Percentiles rank a stretch among this genome's conserved stretches.
Conservation (phyloP, 2,888 invertebrate species). For the Diarsia mendica region DNA sequence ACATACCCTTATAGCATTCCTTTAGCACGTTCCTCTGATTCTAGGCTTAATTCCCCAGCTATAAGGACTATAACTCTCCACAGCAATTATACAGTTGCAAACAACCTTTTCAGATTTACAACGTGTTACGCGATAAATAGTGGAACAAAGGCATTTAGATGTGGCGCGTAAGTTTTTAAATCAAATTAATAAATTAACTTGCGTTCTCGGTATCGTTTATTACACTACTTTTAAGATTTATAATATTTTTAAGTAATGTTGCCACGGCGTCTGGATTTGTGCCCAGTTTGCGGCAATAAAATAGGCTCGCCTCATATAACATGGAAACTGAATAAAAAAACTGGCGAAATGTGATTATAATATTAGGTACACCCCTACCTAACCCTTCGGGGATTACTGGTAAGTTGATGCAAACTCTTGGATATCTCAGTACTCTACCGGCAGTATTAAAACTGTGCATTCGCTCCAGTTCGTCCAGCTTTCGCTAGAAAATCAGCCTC, state of each 20-base stretch:
- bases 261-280: background rate
- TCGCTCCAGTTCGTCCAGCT: background rate
- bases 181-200: conserved; percentile 45
- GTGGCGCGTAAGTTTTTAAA: conserved; percentile 40
- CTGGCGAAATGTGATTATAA: background rate
- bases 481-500: background rate
- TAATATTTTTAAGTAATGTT: background rate
- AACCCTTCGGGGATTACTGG: background rate
- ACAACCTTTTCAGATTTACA: conserved; percentile 58
- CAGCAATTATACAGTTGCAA: conserved; percentile 61
- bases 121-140: conserved; percentile 48
- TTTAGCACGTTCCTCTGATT: conserved; percentile 39
- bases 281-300: background rate
- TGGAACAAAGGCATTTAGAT: conserved; percentile 45
- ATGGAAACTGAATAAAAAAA: too few species aligned
- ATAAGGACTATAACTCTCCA: conserved; percentile 40
- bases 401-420: background rate
- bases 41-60: conserved; percentile 46
- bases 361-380: background rate
- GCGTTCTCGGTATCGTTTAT: background rate
- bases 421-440: background rate
- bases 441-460: background rate
- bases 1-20: conserved; percentile 48
- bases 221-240: conserved; percentile 3
- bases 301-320: background rate